A percentile compares a stretch with the other conserved stretches of the same genome.
Conservation (phyloP, 2,888 invertebrate genomes). For the Cryptus armator region DNA sequence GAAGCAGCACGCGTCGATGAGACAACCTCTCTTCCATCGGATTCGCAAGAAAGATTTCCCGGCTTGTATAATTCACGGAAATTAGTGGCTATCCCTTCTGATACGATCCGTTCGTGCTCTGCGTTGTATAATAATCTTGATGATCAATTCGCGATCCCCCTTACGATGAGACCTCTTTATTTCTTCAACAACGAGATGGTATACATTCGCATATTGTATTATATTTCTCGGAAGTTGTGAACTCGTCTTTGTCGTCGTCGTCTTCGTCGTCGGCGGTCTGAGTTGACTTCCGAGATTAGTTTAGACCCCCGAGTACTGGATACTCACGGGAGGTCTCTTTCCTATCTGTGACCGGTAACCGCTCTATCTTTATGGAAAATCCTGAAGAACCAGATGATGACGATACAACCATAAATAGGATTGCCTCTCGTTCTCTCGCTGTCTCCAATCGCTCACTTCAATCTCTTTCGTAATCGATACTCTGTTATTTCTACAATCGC, state of each 20-base stretch:
- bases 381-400: slow-evolving; percentile 61
- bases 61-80: slow-evolving; percentile 64
- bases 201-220: slow-evolving; percentile 53
- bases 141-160: slow-evolving; percentile 7
- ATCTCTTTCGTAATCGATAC: not conserved
- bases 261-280: slow-evolving; percentile 56
- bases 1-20: slow-evolving; percentile 14
- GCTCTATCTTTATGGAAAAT: slow-evolving; percentile 63
- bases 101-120: slow-evolving; percentile 50
- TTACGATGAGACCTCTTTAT: slow-evolving; percentile 37
- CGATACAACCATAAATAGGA: slow-evolving; percentile 54
- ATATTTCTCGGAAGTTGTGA: slow-evolving; percentile 56
- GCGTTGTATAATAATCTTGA: slow-evolving; percentile 40
- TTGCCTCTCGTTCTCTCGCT: slow-evolving; percentile 23
- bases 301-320: slow-evolving; percentile 52
- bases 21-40: not conserved
- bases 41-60: slow-evolving; percentile 59
- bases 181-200: slow-evolving; percentile 23
- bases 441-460: slow-evolving; percentile 3
- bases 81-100: slow-evolving; percentile 55
- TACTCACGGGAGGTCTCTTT: slow-evolving; percentile 62
- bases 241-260: slow-evolving; percentile 26
- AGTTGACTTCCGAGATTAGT: slow-evolving; percentile 62
- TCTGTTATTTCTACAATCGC: not conserved
- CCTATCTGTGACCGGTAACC: slow-evolving; percentile 45